Conservation (phyloP, 1,140 invertebrate genomes). For the Laupala kohalensis region DNA sequence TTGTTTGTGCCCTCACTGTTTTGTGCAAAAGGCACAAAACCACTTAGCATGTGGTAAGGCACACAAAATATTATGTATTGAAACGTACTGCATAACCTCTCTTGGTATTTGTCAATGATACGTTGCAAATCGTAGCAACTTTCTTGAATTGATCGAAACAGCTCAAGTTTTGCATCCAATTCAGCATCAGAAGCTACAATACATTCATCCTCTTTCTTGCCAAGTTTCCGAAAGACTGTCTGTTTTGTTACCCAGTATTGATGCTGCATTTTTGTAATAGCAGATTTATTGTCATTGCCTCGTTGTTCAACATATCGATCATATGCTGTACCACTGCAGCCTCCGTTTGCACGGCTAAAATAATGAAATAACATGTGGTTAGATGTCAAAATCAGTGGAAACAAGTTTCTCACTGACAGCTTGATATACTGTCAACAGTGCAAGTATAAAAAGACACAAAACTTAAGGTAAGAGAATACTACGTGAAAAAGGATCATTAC, state of each 20-base stretch:
- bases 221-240: conserved; percentile 82
- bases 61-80: neutral
- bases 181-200: conserved; percentile 91
- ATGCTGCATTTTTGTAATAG: conserved; percentile 75
- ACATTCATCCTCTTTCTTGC: conserved; percentile 96
- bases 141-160: conserved; percentile 89
- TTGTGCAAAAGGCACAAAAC: too few relatives aligned
- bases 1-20: too few relatives aligned
- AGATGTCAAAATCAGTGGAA: too few relatives aligned
- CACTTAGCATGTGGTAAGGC: too few relatives aligned
- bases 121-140: conserved; percentile 79
- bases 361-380: neutral
- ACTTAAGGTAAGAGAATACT: too few relatives aligned
- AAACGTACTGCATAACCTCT: conserved; percentile 67
- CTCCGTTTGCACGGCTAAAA: conserved; percentile 8
- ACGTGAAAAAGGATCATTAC: too few relatives aligned
- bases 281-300: conserved; percentile 25
- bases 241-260: conserved; percentile 99
- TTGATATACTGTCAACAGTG: too few relatives aligned
- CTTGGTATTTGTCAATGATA: conserved; percentile 89
- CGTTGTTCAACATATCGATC: conserved; percentile 11
- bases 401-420: too few relatives aligned
- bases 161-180: conserved; percentile 91
- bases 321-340: conserved; percentile 10
- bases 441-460: too few relatives aligned